A percentile compares a stretch with the other conserved stretches of the same genome.
phyloP scores from a whole-genome alignment of 2,797 vertebrate genomes.

The Amniataba percoides region DNA sequence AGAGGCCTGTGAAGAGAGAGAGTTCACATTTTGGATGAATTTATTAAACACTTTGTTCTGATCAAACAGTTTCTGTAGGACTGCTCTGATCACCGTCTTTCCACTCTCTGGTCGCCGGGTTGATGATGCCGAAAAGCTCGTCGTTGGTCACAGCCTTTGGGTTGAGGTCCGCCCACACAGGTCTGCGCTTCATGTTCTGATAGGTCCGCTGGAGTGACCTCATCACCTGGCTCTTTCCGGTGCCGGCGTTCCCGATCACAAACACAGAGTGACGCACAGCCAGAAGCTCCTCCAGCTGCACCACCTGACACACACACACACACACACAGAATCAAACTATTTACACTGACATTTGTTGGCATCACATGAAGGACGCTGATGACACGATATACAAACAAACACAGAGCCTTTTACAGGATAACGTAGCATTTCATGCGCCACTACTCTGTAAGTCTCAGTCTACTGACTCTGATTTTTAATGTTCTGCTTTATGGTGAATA shows the following conservation, averaged over 20 bases:
- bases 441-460: constrained; percentile 10
- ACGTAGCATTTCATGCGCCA: constrained; percentile 9
- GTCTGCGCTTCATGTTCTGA: constrained; percentile 90
- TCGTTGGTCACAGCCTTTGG: constrained; percentile 97
- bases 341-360: not conserved
- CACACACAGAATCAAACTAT: not conserved
- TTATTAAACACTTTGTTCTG: not conserved
- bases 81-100: constrained; percentile 74
- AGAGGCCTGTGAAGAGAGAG: constrained; percentile 85
- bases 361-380: constrained; percentile 2
- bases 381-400: not conserved
- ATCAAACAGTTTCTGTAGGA: constrained; percentile 10
- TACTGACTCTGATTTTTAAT: constrained; percentile 23
- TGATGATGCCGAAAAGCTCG: constrained; percentile 96
- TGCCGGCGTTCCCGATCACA: constrained; percentile 92
- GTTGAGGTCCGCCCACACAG: constrained; percentile 95
- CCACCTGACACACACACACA: constrained; percentile 85
- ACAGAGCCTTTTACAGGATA: constrained; percentile 17
- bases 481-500: constrained; percentile 26
- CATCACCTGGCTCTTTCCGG: constrained; percentile 95
- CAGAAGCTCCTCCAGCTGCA: constrained; percentile 95
- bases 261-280: constrained; percentile 95
- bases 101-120: constrained; percentile 93
- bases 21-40: not conserved
- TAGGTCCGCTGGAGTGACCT: constrained; percentile 92